Percentiles rank a stretch among this genome's conserved stretches.
phyloP scores from a whole-genome alignment of 2,888 invertebrate genomes.

The Buathra laborator region DNA sequence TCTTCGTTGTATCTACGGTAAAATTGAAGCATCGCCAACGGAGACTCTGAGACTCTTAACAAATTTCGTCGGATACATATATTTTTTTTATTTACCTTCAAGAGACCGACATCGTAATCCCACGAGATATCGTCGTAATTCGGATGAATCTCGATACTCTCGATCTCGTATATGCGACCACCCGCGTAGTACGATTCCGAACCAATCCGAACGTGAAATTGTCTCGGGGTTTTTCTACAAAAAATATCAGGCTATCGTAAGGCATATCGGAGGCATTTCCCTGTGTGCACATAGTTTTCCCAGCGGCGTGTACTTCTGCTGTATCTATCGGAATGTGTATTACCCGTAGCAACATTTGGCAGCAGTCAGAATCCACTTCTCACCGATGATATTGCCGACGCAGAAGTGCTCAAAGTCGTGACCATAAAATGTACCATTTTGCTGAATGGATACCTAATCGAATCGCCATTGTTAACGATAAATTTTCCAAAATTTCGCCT shows the following conservation, averaged over 20 bases:
- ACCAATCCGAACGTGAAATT: conserved; percentile 75
- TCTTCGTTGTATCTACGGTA: conserved; percentile 26
- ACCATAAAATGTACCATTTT: conserved; percentile 77
- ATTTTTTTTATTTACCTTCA: conserved; percentile 72
- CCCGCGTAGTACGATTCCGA: conserved; percentile 72
- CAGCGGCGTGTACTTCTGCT: no score
- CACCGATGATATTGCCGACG: conserved; percentile 74
- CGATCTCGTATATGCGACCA: conserved; percentile 72
- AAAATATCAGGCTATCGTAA: conserved; percentile 32
- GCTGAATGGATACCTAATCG: conserved; percentile 76
- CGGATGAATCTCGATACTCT: conserved; percentile 73
- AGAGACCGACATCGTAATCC: conserved; percentile 76
- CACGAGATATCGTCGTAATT: conserved; percentile 70
- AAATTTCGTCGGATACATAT: background rate
- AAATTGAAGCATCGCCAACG: background rate
- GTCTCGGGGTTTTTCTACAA: conserved; percentile 65
- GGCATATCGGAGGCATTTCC: conserved; percentile 29
- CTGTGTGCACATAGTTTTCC: background rate
- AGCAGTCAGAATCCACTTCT: conserved; percentile 77
- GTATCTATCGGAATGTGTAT: no score
- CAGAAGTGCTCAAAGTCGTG: conserved; percentile 77
- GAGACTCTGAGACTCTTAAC: background rate
- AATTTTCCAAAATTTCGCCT: background rate
- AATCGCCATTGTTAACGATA: background rate
- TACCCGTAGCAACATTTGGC: conserved; percentile 76